Percentiles rank a stretch among this genome's conserved stretches.
Evolutionary conservation across 2,113 vertebrate species (phyloP).

Genomic region (Dipodomys spectabilis): DNA sequence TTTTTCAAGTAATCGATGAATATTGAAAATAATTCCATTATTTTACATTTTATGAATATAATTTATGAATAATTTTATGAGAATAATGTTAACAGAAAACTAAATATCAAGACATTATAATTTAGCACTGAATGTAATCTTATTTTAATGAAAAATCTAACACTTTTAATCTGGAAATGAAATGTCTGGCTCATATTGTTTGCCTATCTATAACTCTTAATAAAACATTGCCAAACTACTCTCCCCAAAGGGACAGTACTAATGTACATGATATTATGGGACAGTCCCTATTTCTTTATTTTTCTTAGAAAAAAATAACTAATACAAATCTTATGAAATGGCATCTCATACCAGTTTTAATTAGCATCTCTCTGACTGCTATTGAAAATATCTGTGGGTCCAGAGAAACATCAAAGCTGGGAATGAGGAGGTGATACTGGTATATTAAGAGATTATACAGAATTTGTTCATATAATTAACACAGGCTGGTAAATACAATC

Average conservation of each 20-base stretch:
- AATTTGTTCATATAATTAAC: neutral
- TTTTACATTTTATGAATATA: neutral
- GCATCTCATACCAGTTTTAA: neutral
- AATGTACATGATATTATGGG: neutral
- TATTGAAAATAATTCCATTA: neutral
- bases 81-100: neutral
- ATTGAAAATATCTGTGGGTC: neutral
- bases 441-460: neutral
- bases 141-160: neutral
- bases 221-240: neutral
- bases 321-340: neutral
- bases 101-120: constrained; percentile 8
- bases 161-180: neutral
- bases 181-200: neutral
- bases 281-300: neutral
- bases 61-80: neutral
- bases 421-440: too few relatives aligned
- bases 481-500: neutral
- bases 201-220: neutral
- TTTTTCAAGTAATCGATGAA: neutral
- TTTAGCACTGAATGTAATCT: neutral
- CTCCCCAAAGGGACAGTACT: neutral
- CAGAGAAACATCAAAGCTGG: neutral
- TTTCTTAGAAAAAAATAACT: neutral
- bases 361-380: neutral